Evolutionary conservation across 2,113 vertebrate genomes (phyloP).

Genomic region (Odontophorus gujanensis): DNA sequence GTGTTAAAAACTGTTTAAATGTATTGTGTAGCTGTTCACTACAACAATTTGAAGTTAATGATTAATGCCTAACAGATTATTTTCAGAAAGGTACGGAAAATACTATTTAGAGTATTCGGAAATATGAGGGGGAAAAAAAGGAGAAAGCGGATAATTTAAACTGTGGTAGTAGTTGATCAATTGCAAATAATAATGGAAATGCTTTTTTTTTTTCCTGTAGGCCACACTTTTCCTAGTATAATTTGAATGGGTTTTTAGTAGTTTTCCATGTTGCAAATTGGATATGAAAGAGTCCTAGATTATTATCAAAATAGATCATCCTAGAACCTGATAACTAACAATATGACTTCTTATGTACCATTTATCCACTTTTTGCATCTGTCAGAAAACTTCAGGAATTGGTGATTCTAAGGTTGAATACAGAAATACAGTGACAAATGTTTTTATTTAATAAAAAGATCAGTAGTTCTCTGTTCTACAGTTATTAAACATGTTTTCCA

Average conservation of each 20-base stretch:
- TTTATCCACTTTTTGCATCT: background rate
- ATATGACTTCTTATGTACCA: background rate
- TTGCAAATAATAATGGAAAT: background rate
- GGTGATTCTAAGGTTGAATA: background rate
- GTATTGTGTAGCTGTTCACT: background rate
- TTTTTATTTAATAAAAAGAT: background rate
- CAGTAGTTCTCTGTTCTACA: background rate
- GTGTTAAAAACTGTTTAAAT: background rate
- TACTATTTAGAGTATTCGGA: background rate
- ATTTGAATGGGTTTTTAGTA: background rate
- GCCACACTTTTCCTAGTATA: background rate
- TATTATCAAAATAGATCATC: background rate
- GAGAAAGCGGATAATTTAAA: background rate
- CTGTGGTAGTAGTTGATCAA: background rate
- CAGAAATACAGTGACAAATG: background rate
- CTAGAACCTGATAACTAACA: background rate
- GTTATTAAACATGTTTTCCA: background rate
- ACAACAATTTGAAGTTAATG: background rate
- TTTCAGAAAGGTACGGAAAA: background rate
- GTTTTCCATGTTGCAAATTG: background rate
- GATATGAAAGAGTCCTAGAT: background rate
- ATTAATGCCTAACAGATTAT: conserved; percentile 8
- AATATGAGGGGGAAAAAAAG: background rate
- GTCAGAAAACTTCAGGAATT: background rate
- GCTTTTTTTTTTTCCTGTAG: background rate